Percentiles rank a stretch among this genome's conserved stretches.
phyloP scores from a whole-genome alignment of 2,113 vertebrate species.

The Puntigrus tetrazona region DNA sequence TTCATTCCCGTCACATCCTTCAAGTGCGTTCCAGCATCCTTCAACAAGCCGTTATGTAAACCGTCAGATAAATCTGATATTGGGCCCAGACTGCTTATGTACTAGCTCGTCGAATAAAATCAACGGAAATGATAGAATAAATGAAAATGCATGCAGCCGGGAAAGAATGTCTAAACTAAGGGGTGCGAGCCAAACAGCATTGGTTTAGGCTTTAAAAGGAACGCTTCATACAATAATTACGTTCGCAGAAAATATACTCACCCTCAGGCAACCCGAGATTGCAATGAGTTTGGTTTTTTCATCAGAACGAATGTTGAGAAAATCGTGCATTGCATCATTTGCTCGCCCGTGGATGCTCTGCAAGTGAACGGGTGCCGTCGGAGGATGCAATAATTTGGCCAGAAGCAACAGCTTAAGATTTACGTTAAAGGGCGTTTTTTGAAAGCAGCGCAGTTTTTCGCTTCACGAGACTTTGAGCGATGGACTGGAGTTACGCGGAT shows the following conservation, averaged over 20 bases:
- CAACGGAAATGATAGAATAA: not conserved
- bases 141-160: not conserved
- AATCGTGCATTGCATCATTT: not conserved
- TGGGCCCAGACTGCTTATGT: not conserved
- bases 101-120: not conserved
- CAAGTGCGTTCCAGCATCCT: slow-evolving; percentile 29
- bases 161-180: not conserved
- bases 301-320: not conserved
- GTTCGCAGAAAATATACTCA: too few relatives aligned
- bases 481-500: too few relatives aligned
- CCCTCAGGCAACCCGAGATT: not conserved
- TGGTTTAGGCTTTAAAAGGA: not conserved
- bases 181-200: not conserved
- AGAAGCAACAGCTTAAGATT: too few relatives aligned
- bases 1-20: slow-evolving; percentile 1
- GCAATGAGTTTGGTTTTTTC: not conserved
- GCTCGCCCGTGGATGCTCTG: not conserved
- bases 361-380: too few relatives aligned
- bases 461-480: too few relatives aligned
- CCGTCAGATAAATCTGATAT: not conserved
- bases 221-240: not conserved
- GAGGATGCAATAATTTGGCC: too few relatives aligned
- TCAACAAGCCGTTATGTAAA: slow-evolving; percentile 21
- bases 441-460: too few relatives aligned
- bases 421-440: too few relatives aligned